Base-by-base conservation (phyloP, 2,797 vertebrate genomes). In the Lindbergichthys nudifrons region DNA sequence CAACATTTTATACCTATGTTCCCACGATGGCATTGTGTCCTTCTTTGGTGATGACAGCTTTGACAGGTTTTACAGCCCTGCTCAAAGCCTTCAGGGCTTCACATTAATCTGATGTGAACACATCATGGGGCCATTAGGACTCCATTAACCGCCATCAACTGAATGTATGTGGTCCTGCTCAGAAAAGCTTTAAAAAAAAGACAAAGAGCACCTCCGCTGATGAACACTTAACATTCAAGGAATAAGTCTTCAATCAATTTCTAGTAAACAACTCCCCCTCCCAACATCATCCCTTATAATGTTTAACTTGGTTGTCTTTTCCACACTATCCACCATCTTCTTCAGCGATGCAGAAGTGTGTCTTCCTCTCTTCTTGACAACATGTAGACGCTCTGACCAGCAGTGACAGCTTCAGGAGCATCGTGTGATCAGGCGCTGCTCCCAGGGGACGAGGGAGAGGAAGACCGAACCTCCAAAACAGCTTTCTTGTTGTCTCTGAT, bases 351-450 rank as follows among this genome's bases (percentile, higher is more conserved):
- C 75, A 82, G 26, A 26, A 30, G 48, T 74, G 73, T 70, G 73
- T 85, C 73, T 57, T 81, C 54, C 21, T 54, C 67, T 65, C 61
- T 76, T 73, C 75, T 62, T 68, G 64, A 66, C 67, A 50, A 64
- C 71, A 48, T 43, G 61, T 58, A 65, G 57, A 77, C 18, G 50
- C 52, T 41, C 67, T 79, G 80, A 89, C 77, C 75, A 65, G 76
- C 83, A 82, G 69, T 85, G 87, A 88, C 86, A 83, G 85, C 84
- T 86, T 82, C 84, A 78, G 77, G 56, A 77, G 78, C 61, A 19
- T 42, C 8, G 62, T 80, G 84, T 83, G 79, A 87, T 87, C 46
- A 84, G 70, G 73, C 21, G 15, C 50, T 48, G 58, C 60, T 80
- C 88, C 77, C 77, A 43, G 39, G 82, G 82, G 87, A 87, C 11